A percentile compares a stretch with the other conserved stretches of the same genome.
Conservation (phyloP, 1,140 invertebrate species). For the Dreissena polymorpha region DNA sequence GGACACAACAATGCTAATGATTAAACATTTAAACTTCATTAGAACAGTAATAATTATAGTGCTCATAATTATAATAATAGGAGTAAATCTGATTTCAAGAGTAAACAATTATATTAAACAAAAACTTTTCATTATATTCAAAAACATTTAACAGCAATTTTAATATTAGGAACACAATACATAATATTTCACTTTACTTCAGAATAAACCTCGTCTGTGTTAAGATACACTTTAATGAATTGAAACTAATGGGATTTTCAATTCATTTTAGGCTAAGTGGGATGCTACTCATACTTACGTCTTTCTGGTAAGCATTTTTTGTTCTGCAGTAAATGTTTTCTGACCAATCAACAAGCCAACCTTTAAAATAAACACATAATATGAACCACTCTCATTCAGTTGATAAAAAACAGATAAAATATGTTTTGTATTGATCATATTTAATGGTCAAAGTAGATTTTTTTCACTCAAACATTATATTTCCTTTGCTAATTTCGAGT, state of each 20-base stretch:
- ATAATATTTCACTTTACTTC: too few species aligned
- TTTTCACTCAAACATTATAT: slow-evolving; percentile 10
- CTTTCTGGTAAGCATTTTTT: slow-evolving; percentile 85
- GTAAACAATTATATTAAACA: too few species aligned
- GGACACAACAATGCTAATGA: too few species aligned
- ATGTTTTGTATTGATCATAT: not conserved
- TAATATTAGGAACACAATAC: too few species aligned
- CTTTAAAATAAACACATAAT: slow-evolving; percentile 56
- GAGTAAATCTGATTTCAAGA: too few species aligned
- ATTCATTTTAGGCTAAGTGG: not conserved
- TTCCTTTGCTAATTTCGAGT: not conserved
- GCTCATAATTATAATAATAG: too few species aligned
- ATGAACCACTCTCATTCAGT: not conserved
- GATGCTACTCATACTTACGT: slow-evolving; percentile 3
- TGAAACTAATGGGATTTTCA: not conserved
- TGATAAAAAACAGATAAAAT: not conserved
- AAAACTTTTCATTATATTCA: too few species aligned
- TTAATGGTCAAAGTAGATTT: slow-evolving; percentile 3
- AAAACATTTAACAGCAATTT: too few species aligned
- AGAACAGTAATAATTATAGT: too few species aligned
- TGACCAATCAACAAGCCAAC: slow-evolving; percentile 87
- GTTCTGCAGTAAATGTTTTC: slow-evolving; percentile 87
- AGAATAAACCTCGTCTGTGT: too few species aligned
- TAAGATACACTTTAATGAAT: not conserved
- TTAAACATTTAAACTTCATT: too few species aligned